Conservation (phyloP, 2,888 invertebrate species). For the Cotesia congregata region DNA sequence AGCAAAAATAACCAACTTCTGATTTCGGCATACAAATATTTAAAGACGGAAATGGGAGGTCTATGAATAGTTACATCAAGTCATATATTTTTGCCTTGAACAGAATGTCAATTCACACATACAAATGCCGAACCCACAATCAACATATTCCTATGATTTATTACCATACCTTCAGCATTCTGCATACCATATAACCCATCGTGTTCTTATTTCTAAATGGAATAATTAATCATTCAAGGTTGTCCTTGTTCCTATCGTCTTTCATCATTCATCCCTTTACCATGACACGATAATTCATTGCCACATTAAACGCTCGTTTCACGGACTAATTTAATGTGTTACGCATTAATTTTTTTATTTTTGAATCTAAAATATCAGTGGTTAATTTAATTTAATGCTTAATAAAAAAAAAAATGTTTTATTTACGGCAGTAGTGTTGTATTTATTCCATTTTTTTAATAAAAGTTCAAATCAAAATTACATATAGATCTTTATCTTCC, state of each 20-base stretch:
- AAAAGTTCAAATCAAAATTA: too few relatives aligned
- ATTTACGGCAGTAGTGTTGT: too few relatives aligned
- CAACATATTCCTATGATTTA: not conserved
- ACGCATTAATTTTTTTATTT: constrained; percentile 38
- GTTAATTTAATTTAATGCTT: too few relatives aligned
- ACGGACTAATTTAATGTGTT: constrained; percentile 55
- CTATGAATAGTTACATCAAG: constrained; percentile 42
- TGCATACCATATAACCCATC: not conserved
- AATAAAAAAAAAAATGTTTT: too few relatives aligned
- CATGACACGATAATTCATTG: constrained; percentile 53
- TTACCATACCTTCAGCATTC: not conserved
- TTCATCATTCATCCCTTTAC: constrained; percentile 28
- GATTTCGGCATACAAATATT: constrained; percentile 43
- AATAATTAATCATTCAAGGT: constrained; percentile 41
- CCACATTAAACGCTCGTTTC: constrained; percentile 57
- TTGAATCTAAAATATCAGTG: not conserved
- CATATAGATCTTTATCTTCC: too few relatives aligned
- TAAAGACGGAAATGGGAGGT: constrained; percentile 23
- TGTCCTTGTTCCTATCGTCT: constrained; percentile 19
- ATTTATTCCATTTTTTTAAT: too few relatives aligned
- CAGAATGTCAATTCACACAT: constrained; percentile 7
- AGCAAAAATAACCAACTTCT: constrained; percentile 58
- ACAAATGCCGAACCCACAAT: constrained; percentile 2
- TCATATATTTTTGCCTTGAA: constrained; percentile 20
- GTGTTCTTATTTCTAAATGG: not conserved